phyloP scores from a whole-genome alignment of 2,888 invertebrate genomes.

The Apodemia zela region DNA sequence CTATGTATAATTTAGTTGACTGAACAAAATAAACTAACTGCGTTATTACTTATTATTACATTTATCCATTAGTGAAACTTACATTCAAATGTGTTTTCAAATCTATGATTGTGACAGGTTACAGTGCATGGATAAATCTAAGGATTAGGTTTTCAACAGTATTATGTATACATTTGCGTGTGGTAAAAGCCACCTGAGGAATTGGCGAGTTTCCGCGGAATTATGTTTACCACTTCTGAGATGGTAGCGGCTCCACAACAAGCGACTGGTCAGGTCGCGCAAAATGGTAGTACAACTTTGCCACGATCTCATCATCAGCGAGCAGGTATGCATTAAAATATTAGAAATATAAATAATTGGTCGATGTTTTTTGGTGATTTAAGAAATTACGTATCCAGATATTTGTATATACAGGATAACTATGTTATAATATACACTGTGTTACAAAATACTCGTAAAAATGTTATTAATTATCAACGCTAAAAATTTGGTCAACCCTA shows the following conservation, averaged over 20 bases:
- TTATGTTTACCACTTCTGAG: constrained; percentile 67
- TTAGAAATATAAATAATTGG: not conserved
- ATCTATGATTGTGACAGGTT: not conserved
- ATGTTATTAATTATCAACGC: too few species aligned
- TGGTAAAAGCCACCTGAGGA: constrained; percentile 65
- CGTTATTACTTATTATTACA: constrained; percentile 21
- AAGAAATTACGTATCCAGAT: too few species aligned
- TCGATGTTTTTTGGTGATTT: not conserved
- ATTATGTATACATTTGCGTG: constrained; percentile 70
- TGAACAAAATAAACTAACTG: constrained; percentile 22
- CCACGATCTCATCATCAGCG: constrained; percentile 75
- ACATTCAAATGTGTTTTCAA: not conserved
- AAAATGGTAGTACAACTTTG: constrained; percentile 71
- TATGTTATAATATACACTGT: too few species aligned
- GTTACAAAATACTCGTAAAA: too few species aligned
- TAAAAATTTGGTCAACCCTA: too few species aligned
- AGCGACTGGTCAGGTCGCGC: constrained; percentile 65
- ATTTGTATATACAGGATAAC: too few species aligned
- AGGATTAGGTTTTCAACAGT: constrained; percentile 44
- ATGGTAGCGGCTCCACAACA: constrained; percentile 72
- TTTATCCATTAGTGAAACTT: constrained; percentile 17
- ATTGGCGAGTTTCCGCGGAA: constrained; percentile 54
- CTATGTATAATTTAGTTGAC: constrained; percentile 50
- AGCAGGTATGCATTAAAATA: constrained; percentile 49
- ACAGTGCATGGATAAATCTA: constrained; percentile 40